Evolutionary conservation across 1,140 invertebrate species (phyloP), one percentile per base, ranked within the genome.

Genomic region (Pemphigus obesinymphae): DNA sequence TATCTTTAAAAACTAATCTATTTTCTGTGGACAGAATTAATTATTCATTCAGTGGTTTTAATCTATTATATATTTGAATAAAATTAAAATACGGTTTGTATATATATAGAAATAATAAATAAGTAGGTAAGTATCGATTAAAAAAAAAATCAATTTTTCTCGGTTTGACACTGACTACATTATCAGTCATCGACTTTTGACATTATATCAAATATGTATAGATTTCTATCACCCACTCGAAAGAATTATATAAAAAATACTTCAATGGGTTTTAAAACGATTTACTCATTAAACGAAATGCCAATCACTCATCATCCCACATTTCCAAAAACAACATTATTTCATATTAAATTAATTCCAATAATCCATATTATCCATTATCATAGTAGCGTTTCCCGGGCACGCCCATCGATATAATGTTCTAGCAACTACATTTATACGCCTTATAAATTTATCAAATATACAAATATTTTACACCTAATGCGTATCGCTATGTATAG

Each of bases 261-360:
- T 70, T 70, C 5, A 2, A 70, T 29, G 15, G n/a, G 20, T n/a
- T 37, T 66, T 13, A 5, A n/a, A 70, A 45, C 13, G 17, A 23
- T 53, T 53, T n/a, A 40, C 8, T 75, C 72, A 31, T 34, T 53
- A 53, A 53, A 13, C 20, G 23, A 75, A 75, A 73, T 3, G 45
- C 17, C 72, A 53, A 34, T 53, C 26, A 53, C 45, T 31, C n/a
- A 4, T 15, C 26, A 50, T 34, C 45, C 26, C 45, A 53, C 37
- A 43, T 70, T 70, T 70, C 37, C n/a, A n/a, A 43, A 70, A 68
- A 40, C 10, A 63, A 63, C 34, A 37, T n/a, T n/a, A 63, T 63
- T 63, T 63, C 17, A 37, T 34, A n/a, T n/a, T n/a, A 5, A 66
- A 66, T 37, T 34, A 6, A 8, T 34, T 37, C 17, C 23, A 11